A percentile compares a stretch with the other conserved stretches of the same genome.
These are phyloP conservation scores for Phengaris arion DNA, from an alignment of 2,888 invertebrate genomes.

Conservation along the genomic window DNA sequence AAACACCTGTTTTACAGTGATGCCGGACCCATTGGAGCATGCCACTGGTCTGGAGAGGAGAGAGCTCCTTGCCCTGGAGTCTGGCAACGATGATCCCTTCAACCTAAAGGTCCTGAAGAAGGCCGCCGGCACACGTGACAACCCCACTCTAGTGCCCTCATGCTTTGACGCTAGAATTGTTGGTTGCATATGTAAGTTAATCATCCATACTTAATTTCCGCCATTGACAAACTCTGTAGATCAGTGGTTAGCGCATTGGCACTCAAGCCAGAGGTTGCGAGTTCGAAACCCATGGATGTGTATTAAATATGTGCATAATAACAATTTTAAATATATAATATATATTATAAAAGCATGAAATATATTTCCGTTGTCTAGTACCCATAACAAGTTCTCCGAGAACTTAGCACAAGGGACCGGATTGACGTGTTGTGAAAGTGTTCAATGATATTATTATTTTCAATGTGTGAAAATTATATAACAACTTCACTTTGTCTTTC, in stretches of 20 bases:
- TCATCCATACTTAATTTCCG: neutral
- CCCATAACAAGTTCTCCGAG: too few species aligned
- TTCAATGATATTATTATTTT: too few species aligned
- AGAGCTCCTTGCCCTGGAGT: slow-evolving; percentile 90
- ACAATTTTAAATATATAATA: too few species aligned
- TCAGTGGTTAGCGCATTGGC: neutral
- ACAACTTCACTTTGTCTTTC: too few species aligned
- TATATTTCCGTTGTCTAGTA: too few species aligned
- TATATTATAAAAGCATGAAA: too few species aligned
- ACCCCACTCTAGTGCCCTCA: slow-evolving; percentile 94
- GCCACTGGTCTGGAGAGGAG: slow-evolving; percentile 95
- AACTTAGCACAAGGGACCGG: too few species aligned
- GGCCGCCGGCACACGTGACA: slow-evolving; percentile 88
- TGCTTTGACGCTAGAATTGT: slow-evolving; percentile 93
- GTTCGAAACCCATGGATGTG: too few species aligned
- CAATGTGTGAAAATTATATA: too few species aligned
- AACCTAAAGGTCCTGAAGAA: slow-evolving; percentile 91
- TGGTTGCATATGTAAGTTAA: slow-evolving; percentile 92
- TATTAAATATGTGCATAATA: too few species aligned
- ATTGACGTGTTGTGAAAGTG: too few species aligned
- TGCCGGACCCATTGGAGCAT: slow-evolving; percentile 94
- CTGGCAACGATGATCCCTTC: slow-evolving; percentile 94
- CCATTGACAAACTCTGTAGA: neutral
- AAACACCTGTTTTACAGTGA: slow-evolving; percentile 69
- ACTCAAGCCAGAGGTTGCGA: too few species aligned